These are phyloP conservation scores for Trematomus bernacchii DNA, from an alignment of 2,797 vertebrate species.

Conservation along the genomic window DNA sequence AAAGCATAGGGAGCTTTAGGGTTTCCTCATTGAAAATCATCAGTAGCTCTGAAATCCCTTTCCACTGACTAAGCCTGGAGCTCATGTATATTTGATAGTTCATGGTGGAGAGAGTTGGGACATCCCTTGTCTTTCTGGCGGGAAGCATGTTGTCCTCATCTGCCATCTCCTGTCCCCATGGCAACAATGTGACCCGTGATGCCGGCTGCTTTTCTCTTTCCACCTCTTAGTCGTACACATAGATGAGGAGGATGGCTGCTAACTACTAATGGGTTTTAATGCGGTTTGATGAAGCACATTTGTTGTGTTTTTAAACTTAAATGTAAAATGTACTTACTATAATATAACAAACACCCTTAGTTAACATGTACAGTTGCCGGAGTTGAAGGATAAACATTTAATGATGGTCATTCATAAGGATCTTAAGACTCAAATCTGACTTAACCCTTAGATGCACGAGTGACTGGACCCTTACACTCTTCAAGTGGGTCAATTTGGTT, in stretches of 20 bases:
- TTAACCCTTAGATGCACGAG: too few species aligned
- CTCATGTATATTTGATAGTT: constrained; percentile 33
- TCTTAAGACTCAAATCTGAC: not conserved
- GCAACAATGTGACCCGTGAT: constrained; percentile 75
- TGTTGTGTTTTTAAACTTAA: not conserved
- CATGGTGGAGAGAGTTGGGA: constrained; percentile 27
- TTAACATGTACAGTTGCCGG: not conserved
- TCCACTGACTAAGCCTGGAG: not conserved
- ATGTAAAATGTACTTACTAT: too few species aligned
- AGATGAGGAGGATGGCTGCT: not conserved
- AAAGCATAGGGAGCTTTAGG: not conserved
- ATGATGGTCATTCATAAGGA: not conserved
- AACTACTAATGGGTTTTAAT: not conserved
- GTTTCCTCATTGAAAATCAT: not conserved
- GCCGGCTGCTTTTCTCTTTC: constrained; percentile 36
- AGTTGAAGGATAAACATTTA: not conserved
- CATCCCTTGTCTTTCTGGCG: constrained; percentile 53
- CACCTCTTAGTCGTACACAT: constrained; percentile 30
- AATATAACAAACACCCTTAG: not conserved
- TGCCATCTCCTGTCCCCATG: constrained; percentile 77
- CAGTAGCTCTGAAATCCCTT: not conserved
- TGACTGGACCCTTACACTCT: too few species aligned
- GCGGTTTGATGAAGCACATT: not conserved
- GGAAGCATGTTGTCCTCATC: constrained; percentile 58
- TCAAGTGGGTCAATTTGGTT: too few species aligned